A percentile compares a stretch with the other conserved stretches of the same genome.
Conservation (phyloP, 2,113 vertebrate genomes). For the Podiceps cristatus region DNA sequence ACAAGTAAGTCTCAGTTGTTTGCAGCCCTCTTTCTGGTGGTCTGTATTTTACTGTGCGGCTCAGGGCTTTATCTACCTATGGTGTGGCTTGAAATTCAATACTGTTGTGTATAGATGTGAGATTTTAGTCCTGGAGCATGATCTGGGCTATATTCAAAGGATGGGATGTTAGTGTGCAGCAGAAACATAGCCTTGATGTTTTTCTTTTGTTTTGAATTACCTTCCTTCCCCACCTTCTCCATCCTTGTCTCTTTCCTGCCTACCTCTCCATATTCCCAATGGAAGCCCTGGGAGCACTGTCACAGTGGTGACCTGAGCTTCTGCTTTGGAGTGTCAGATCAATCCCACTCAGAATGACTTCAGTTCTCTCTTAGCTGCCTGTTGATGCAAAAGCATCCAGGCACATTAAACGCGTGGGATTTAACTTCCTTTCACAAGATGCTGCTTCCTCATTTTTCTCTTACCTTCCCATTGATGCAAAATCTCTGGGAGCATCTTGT, state of each 20-base stretch:
- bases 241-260: not conserved
- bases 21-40: accelerated
- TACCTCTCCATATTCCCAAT: not conserved
- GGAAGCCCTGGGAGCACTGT: not conserved
- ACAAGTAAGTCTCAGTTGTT: conserved; percentile 5
- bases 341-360: not conserved
- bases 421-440: no score
- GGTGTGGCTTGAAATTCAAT: not conserved
- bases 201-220: not conserved
- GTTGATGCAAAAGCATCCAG: not conserved
- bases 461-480: not conserved
- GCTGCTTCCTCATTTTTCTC: not conserved
- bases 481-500: not conserved
- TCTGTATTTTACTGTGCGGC: not conserved
- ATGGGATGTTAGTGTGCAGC: not conserved
- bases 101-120: not conserved
- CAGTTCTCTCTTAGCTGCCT: not conserved
- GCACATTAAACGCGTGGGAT: no score
- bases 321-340: not conserved
- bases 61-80: accelerated
- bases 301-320: not conserved
- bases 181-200: not conserved
- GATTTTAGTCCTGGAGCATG: not conserved
- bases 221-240: not conserved
- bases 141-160: not conserved